phyloP scores from a whole-genome alignment of 2,797 vertebrate species.

The Enteromius unitaeniatus region DNA sequence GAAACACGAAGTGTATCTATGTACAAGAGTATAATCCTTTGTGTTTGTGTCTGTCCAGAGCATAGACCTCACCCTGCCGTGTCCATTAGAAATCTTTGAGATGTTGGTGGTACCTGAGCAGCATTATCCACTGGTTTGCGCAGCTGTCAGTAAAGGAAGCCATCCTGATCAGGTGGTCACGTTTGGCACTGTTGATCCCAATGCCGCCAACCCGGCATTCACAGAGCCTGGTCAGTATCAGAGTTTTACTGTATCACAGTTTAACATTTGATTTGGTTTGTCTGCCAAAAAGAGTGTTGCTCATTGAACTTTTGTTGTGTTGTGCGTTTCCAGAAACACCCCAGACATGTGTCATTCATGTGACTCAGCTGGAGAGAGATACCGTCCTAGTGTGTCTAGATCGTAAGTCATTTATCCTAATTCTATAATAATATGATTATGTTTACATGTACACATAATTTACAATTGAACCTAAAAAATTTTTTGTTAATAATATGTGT shows the following conservation, averaged over 20 bases:
- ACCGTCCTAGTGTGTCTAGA: conserved; percentile 90
- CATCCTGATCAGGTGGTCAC: conserved; percentile 87
- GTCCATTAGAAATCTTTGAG: conserved; percentile 88
- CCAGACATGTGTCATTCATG: conserved; percentile 85
- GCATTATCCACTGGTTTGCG: conserved; percentile 88
- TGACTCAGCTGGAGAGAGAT: conserved; percentile 89
- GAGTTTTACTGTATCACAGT: background rate
- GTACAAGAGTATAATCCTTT: background rate
- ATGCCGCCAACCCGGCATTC: conserved; percentile 85
- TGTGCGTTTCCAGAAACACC: conserved; percentile 75
- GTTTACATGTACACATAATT: background rate
- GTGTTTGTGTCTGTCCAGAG: conserved; percentile 71
- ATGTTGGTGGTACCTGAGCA: conserved; percentile 90
- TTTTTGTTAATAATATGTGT: too few relatives aligned
- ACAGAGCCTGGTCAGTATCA: conserved; percentile 83
- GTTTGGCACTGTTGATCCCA: conserved; percentile 90
- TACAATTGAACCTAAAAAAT: background rate
- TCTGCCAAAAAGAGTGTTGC: background rate
- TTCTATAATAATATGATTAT: background rate
- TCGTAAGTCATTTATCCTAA: conserved; percentile 77
- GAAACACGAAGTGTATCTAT: background rate
- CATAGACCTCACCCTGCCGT: conserved; percentile 88
- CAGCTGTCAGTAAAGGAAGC: conserved; percentile 85
- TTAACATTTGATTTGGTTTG: background rate
- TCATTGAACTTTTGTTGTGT: background rate